A percentile compares a stretch with the other conserved stretches of the same genome.
Evolutionary conservation across 2,888 invertebrate species (phyloP).

Genomic region (Aelia acuminata): DNA sequence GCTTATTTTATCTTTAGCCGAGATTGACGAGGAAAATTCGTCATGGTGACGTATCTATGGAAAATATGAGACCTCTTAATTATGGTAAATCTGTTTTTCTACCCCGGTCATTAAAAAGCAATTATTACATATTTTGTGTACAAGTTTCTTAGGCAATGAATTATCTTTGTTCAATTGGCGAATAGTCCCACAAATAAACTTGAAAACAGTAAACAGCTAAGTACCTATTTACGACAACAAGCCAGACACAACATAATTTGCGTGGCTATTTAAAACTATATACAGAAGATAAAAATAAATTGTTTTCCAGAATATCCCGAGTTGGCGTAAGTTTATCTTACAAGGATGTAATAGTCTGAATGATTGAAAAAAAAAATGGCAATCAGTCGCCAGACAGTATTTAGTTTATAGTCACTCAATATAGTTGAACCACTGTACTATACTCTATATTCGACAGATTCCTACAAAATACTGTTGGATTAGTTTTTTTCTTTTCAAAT

Average conservation of each 20-base stretch:
- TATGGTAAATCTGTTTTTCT: conserved; percentile 44
- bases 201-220: neutral
- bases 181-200: neutral
- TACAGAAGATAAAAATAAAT: neutral
- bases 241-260: conserved; percentile 23
- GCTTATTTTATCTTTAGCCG: conserved; percentile 29
- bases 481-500: too few species aligned
- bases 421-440: too few species aligned
- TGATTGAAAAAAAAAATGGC: too few species aligned
- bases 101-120: conserved; percentile 1
- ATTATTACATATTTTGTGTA: conserved; percentile 46
- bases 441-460: too few species aligned
- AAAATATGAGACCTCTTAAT: conserved; percentile 8
- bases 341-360: neutral
- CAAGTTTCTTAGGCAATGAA: neutral
- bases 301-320: neutral
- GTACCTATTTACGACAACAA: conserved; percentile 28
- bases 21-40: conserved; percentile 37
- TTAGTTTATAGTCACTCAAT: too few species aligned
- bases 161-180: conserved; percentile 29
- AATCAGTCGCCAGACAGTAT: too few species aligned
- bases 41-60: conserved; percentile 39
- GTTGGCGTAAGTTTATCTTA: neutral
- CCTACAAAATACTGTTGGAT: too few species aligned
- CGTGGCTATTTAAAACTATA: neutral